These are phyloP conservation scores for Asarcornis scutulata DNA, from an alignment of 2,113 vertebrate genomes.

Conservation along the genomic window DNA sequence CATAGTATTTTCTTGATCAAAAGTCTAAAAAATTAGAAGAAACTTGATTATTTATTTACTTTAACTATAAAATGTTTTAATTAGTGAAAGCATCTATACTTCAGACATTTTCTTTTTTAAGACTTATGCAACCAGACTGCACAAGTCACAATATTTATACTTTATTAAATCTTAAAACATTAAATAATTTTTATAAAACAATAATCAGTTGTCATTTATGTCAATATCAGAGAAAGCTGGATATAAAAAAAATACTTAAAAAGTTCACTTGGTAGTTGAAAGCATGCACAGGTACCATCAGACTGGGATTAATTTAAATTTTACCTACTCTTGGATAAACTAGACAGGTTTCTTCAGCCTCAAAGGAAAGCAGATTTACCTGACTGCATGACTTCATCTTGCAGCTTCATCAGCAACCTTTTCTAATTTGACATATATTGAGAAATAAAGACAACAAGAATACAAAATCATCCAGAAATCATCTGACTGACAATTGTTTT, in stretches of 20 bases:
- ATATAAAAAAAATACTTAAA: not conserved
- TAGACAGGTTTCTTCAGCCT: not conserved
- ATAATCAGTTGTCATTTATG: not conserved
- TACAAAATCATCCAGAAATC: not conserved
- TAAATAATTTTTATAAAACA: not conserved
- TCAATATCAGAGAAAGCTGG: not conserved
- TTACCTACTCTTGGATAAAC: not conserved
- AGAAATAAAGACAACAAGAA: not conserved
- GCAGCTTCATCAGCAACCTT: not conserved
- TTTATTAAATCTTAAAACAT: not conserved
- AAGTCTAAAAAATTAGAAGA: not conserved
- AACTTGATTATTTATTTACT: not conserved
- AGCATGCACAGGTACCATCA: not conserved
- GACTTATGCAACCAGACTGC: not conserved
- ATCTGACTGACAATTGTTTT: not conserved
- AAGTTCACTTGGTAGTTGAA: not conserved
- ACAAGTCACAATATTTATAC: not conserved
- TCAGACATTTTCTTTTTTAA: not conserved
- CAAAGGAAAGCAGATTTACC: not conserved
- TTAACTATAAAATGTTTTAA: not conserved
- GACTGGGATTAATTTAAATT: not conserved
- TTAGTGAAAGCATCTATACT: not conserved
- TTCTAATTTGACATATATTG: not conserved
- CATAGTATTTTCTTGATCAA: conserved; percentile 6
- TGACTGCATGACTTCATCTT: not conserved